A percentile compares a stretch with the other conserved stretches of the same genome.
Conservation (phyloP, 2,797 vertebrate genomes). For the Gallinago nigripennis region DNA sequence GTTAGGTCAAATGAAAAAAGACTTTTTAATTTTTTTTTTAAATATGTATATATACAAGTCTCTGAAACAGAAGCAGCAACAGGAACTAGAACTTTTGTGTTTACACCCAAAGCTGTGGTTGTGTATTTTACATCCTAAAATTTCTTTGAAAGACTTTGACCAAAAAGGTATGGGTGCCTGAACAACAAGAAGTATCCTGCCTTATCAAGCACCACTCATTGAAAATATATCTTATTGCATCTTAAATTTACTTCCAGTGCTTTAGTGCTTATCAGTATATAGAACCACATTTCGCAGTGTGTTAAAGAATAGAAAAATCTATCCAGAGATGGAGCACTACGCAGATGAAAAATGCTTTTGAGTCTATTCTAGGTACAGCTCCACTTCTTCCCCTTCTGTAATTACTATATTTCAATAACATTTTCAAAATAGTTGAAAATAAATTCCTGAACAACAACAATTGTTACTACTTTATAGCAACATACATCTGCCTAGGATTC, state of each 20-base stretch:
- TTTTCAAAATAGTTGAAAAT: neutral
- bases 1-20: neutral
- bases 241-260: neutral
- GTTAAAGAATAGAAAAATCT: neutral
- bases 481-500: neutral
- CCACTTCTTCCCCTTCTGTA: accelerated
- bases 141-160: neutral
- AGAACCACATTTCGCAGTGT: neutral
- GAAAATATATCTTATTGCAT: neutral
- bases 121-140: neutral
- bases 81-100: neutral
- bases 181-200: neutral
- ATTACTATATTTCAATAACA: neutral
- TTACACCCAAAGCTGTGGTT: neutral
- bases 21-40: neutral
- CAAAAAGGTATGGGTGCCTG: neutral
- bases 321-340: neutral
- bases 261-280: neutral
- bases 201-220: neutral
- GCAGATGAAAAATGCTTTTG: neutral
- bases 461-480: neutral
- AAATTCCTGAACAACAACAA: neutral
- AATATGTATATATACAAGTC: neutral
- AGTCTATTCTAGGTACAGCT: neutral
- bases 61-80: neutral